Conservation (phyloP, 2,888 invertebrate genomes). For the Paralinhomoeus sp. region DNA sequence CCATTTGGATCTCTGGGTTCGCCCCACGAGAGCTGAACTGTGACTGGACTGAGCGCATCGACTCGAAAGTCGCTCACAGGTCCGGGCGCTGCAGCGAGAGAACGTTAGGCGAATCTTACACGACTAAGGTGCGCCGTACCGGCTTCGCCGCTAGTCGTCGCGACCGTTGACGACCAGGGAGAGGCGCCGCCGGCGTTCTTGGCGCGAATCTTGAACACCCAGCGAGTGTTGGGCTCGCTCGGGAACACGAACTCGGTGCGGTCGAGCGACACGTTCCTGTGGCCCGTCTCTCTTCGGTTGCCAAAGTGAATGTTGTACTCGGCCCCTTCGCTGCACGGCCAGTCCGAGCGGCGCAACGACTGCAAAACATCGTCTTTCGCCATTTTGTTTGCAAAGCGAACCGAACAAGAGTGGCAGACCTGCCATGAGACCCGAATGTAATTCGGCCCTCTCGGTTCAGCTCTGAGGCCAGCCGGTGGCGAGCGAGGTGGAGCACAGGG, state of each 20-base stretch:
- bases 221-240: slow-evolving; percentile 21
- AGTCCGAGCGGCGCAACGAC: slow-evolving; percentile 20
- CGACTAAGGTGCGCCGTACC: too few relatives aligned
- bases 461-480: slow-evolving; percentile 15
- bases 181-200: slow-evolving; percentile 21
- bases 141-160: too few relatives aligned
- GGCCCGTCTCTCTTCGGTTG: too few relatives aligned
- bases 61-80: slow-evolving; percentile 18
- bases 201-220: slow-evolving; percentile 23
- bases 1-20: slow-evolving; percentile 22
- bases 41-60: slow-evolving; percentile 10
- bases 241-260: slow-evolving; percentile 18
- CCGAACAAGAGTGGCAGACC: slow-evolving; percentile 3
- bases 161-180: slow-evolving; percentile 11
- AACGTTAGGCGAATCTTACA: too few relatives aligned
- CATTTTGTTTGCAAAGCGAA: too few relatives aligned
- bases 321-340: slow-evolving; percentile 21
- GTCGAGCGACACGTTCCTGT: too few relatives aligned
- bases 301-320: slow-evolving; percentile 19
- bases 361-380: slow-evolving; percentile 1
- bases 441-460: slow-evolving; percentile 19
- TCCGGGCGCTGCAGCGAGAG: slow-evolving; percentile 16
- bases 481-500: slow-evolving; percentile 9
- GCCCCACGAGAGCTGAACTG: slow-evolving; percentile 20
- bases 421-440: slow-evolving; percentile 22